Evolutionary conservation across 2,888 invertebrate species (phyloP), one percentile per base, ranked within the genome.

Genomic region (Epistrophe eligans): DNA sequence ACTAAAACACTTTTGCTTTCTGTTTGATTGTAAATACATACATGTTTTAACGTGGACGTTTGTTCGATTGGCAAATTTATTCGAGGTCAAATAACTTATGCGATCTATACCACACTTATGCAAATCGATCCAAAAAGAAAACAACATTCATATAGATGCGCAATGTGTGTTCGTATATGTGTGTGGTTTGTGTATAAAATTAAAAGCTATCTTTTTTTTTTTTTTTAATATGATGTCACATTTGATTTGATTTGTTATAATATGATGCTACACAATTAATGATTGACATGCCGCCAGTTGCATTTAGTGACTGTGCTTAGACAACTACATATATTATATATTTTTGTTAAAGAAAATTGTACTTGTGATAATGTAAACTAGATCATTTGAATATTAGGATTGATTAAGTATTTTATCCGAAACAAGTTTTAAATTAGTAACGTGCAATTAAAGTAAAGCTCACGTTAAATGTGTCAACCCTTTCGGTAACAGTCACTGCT

Each of bases 391-490:
- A 76, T 52, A 84, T 79, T 70, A 66, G 38, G 19, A 57, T 71
- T 13, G 19, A 57, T 71, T 11, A 7, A 9, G 19, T 24, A 2
- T 19, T 11, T 67, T 17, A 8, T 67, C 4, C 2, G 1, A 6
- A 85, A 77, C 77, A 19, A 77, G 67, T 77, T 80, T 73, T 70
- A 48, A 76, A 81, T 77, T 73, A 81, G 73, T 70, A 60, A 73
- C 62, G 57, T 70, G 70, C 57, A 81, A 70, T 70, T 77, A 45
- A 17, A 48, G 67, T 72, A 48, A 19, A 84, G 72, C 60, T 24
- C 77, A 84, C 77, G 77, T 84, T 55, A 67, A 72, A 67, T 85
- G 67, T 77, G 32, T 57, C 70, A 84, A 67, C 35, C 70, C 48
- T 81, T 70, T 64, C 45, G 9, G 15, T 8, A 55, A 28, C 3